Percentiles rank a stretch among this genome's conserved stretches.
Conservation (phyloP, 1,140 invertebrate genomes). For the Drosophila repleta region DNA sequence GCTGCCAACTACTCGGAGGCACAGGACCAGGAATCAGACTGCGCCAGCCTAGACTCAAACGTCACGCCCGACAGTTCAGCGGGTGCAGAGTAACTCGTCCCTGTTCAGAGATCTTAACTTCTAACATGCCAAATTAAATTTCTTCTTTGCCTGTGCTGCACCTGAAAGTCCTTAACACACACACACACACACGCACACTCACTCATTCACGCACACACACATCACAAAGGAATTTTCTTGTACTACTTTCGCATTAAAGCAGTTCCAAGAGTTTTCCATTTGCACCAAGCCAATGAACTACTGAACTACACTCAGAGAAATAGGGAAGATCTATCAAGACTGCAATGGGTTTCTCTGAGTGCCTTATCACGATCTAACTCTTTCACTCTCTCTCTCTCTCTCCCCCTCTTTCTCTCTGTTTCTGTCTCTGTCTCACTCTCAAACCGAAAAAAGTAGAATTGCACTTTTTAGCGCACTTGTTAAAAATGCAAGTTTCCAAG, state of each 20-base stretch:
- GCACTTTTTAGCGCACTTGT: conserved; percentile 84
- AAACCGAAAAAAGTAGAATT: conserved; percentile 49
- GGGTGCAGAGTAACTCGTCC: conserved; percentile 80
- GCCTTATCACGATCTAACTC: background rate
- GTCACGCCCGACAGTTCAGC: conserved; percentile 87
- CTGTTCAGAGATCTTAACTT: conserved; percentile 45
- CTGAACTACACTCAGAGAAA: background rate
- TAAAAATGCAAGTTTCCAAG: conserved; percentile 80
- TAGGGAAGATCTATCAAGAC: background rate
- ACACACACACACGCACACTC: conserved; percentile 17
- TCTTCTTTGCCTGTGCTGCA: conserved; percentile 24
- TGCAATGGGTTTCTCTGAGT: background rate
- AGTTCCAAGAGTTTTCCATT: conserved; percentile 78
- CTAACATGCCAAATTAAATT: conserved; percentile 69
- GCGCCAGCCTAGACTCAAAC: conserved; percentile 90
- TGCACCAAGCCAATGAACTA: conserved; percentile 44
- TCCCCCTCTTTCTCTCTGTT: conserved; percentile 9
- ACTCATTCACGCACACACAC: conserved; percentile 20
- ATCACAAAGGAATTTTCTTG: conserved; percentile 79
- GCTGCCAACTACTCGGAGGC: conserved; percentile 95
- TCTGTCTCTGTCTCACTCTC: background rate
- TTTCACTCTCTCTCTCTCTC: conserved; percentile 13
- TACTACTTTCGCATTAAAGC: conserved; percentile 81
- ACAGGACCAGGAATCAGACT: conserved; percentile 93
- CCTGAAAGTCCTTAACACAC: conserved; percentile 21